These are phyloP conservation scores for Nomada ferruginata DNA, from an alignment of 2,888 invertebrate species.

Conservation along the genomic window DNA sequence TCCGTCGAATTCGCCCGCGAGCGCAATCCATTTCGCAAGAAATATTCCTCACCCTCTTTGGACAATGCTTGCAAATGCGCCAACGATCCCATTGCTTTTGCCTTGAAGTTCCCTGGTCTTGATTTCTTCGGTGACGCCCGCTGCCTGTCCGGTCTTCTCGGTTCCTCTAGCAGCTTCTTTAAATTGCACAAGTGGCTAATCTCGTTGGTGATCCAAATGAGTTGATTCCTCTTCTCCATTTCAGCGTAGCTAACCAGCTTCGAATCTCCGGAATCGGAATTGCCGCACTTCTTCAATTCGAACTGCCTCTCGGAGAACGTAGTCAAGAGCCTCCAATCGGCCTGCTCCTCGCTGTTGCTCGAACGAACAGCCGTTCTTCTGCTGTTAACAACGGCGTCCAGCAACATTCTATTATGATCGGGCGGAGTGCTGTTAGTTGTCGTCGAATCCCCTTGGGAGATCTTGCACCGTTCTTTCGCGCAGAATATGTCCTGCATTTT, in stretches of 20 bases:
- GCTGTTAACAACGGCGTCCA: conserved; percentile 73
- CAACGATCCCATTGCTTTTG: conserved; percentile 52
- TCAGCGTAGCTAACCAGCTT: conserved; percentile 84
- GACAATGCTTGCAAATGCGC: conserved; percentile 42
- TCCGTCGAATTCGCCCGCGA: conserved; percentile 63
- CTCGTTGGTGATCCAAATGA: conserved; percentile 86
- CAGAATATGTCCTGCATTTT: conserved; percentile 74
- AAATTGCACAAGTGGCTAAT: conserved; percentile 86
- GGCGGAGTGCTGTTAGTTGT: conserved; percentile 73
- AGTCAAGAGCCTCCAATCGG: conserved; percentile 84
- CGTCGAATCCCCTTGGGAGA: conserved; percentile 66
- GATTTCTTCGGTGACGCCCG: conserved; percentile 74
- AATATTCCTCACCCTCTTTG: conserved; percentile 28
- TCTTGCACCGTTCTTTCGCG: conserved; percentile 70
- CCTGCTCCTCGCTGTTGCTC: conserved; percentile 69
- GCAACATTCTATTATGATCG: conserved; percentile 75
- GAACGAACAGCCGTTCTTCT: conserved; percentile 68
- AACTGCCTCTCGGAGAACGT: conserved; percentile 85
- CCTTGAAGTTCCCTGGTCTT: conserved; percentile 59
- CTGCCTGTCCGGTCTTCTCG: conserved; percentile 74
- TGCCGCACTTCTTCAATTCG: conserved; percentile 78
- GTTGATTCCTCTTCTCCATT: conserved; percentile 85
- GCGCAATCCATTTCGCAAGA: conserved; percentile 52
- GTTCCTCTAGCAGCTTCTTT: conserved; percentile 83
- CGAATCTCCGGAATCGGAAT: conserved; percentile 76